Percentiles rank a stretch among this genome's conserved stretches.
Evolutionary conservation across 2,113 vertebrate species (phyloP).

Genomic region (Hemiscyllium ocellatum): DNA sequence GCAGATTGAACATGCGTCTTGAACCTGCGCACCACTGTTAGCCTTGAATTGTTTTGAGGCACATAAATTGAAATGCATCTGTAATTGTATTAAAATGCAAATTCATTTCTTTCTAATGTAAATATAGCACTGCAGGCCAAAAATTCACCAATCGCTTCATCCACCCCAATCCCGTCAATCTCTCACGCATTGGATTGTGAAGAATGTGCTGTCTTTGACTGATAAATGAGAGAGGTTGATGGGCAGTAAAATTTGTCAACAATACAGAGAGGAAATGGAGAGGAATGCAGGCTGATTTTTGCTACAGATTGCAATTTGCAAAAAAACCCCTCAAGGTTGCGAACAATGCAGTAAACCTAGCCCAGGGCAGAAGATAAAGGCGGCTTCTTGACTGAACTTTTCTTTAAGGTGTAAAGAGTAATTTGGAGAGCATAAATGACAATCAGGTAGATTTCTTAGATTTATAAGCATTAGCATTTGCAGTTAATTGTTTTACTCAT

Average conservation of each 20-base stretch:
- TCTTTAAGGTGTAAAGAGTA: background rate
- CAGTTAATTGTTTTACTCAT: background rate
- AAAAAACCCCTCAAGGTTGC: background rate
- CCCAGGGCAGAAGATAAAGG: constrained; percentile 20
- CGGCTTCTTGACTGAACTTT: background rate
- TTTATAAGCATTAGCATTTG: background rate
- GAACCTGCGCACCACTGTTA: background rate
- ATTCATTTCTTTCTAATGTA: background rate
- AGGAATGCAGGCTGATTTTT: constrained; percentile 29
- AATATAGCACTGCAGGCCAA: background rate
- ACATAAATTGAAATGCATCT: background rate
- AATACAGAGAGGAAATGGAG: constrained; percentile 9
- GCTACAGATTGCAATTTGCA: background rate
- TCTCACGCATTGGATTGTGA: too few relatives aligned
- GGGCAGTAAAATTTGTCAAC: constrained; percentile 13
- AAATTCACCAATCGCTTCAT: background rate
- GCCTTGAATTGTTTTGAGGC: background rate
- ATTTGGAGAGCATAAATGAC: background rate
- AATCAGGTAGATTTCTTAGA: background rate
- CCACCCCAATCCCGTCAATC: background rate
- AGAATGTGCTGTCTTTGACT: background rate
- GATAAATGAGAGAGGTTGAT: background rate
- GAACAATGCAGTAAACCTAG: background rate
- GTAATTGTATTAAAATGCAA: background rate
- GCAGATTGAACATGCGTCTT: background rate